phyloP scores from a whole-genome alignment of 2,797 vertebrate species.

The Acipenser oxyrinchus region DNA sequence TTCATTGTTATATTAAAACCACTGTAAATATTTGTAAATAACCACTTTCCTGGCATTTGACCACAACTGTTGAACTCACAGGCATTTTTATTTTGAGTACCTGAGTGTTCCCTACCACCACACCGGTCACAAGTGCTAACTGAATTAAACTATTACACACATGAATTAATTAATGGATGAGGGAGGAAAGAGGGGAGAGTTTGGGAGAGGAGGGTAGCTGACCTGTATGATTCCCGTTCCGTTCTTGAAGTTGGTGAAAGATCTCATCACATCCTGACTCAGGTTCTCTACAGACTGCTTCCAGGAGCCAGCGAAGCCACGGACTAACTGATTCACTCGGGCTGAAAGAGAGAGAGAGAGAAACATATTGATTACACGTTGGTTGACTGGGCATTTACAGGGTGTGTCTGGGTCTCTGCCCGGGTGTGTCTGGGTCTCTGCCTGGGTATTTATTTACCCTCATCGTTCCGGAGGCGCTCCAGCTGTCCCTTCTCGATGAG shows the following conservation, averaged over 20 bases:
- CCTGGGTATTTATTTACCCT: constrained; percentile 50
- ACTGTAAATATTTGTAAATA: no score
- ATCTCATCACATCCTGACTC: constrained; percentile 89
- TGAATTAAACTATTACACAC: no score
- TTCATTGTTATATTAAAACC: no score
- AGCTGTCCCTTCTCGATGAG: constrained; percentile 80
- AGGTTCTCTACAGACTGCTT: constrained; percentile 80
- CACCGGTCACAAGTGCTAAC: no score
- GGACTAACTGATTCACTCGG: constrained; percentile 74
- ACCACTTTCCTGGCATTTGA: no score
- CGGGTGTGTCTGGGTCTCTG: no score
- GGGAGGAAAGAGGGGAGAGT: no score
- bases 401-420: background rate
- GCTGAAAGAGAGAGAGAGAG: constrained; percentile 37
- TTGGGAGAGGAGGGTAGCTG: background rate
- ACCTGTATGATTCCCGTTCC: constrained; percentile 91
- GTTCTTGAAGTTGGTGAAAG: constrained; percentile 90
- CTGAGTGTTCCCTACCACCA: no score
- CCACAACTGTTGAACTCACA: no score
- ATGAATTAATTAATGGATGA: no score
- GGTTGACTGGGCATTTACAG: no score
- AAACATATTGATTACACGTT: background rate
- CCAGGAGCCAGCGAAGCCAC: constrained; percentile 78
- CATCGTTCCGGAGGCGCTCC: constrained; percentile 77
- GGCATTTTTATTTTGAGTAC: no score